Percentiles rank a stretch among this genome's conserved stretches.
Evolutionary conservation across 92 coral and sea anemone genomes (phyloP).

Genomic region (Phenganax subtilis): DNA sequence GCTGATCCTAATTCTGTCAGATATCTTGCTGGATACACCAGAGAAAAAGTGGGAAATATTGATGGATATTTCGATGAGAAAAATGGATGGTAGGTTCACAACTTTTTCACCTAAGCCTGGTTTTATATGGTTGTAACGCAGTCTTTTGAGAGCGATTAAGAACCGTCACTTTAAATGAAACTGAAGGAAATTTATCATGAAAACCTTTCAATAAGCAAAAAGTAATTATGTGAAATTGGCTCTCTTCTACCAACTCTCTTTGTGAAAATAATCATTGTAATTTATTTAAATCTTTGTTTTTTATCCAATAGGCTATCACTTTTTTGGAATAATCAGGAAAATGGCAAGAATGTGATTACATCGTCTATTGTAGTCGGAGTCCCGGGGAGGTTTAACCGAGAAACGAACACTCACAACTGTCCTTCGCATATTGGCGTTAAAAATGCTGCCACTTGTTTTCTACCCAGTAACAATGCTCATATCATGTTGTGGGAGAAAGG

Average conservation of each 20-base stretch:
- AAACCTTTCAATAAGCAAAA: too few relatives aligned
- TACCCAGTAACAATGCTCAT: constrained; percentile 63
- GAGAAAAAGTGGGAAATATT: constrained; percentile 58
- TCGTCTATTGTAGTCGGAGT: constrained; percentile 57
- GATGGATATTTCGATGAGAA: constrained; percentile 72
- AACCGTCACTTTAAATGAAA: not conserved
- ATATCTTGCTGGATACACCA: constrained; percentile 73
- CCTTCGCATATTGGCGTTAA: constrained; percentile 50
- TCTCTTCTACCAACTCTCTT: not conserved
- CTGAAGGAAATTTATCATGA: too few relatives aligned
- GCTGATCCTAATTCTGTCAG: constrained; percentile 47
- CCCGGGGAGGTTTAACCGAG: constrained; percentile 42
- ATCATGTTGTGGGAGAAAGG: constrained; percentile 81
- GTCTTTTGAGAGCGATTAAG: too few relatives aligned
- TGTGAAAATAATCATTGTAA: not conserved
- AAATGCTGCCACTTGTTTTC: constrained; percentile 65
- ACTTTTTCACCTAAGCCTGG: too few relatives aligned
- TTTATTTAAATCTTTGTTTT: not conserved
- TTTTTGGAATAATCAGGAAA: constrained; percentile 76
- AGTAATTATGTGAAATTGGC: not conserved
- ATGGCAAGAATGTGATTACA: constrained; percentile 56
- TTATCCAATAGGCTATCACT: constrained; percentile 58
- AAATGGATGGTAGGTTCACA: constrained; percentile 61
- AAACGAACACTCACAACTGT: constrained; percentile 53
- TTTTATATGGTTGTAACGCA: too few relatives aligned